Conservation (phyloP, 1,140 invertebrate species). For the Bathynomus jamesi region DNA sequence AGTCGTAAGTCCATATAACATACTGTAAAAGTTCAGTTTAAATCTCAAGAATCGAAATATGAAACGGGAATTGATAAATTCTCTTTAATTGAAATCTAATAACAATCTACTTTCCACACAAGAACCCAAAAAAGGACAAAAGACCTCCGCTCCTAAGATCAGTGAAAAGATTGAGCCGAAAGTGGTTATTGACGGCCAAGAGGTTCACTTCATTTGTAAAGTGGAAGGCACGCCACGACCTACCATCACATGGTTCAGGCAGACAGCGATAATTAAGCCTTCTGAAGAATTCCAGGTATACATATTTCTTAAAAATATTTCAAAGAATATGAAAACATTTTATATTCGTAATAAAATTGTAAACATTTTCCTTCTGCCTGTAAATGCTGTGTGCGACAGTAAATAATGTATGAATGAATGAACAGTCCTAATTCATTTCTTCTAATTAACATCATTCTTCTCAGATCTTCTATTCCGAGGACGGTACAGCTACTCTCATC, state of each 20-base stretch:
- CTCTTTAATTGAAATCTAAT: neutral
- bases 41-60: neutral
- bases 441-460: too few species aligned
- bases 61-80: neutral
- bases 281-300: slow-evolving; percentile 69
- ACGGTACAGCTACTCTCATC: slow-evolving; percentile 78
- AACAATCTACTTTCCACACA: slow-evolving; percentile 38
- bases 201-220: slow-evolving; percentile 81
- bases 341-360: too few species aligned
- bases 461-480: slow-evolving; percentile 84
- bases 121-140: slow-evolving; percentile 70
- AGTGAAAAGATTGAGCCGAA: slow-evolving; percentile 75
- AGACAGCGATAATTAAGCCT: slow-evolving; percentile 83
- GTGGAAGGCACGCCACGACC: slow-evolving; percentile 81
- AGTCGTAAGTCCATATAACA: neutral
- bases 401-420: too few species aligned
- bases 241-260: slow-evolving; percentile 89
- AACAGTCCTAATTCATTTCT: too few species aligned
- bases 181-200: slow-evolving; percentile 73
- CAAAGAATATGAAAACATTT: too few species aligned
- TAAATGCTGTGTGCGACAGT: too few species aligned
- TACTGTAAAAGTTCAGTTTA: neutral
- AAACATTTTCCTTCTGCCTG: too few species aligned
- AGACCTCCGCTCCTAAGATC: slow-evolving; percentile 70
- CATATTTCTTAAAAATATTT: neutral